A percentile compares a stretch with the other conserved stretches of the same genome.
Evolutionary conservation across 2,888 invertebrate species (phyloP).

Genomic region (Apamea sordens): DNA sequence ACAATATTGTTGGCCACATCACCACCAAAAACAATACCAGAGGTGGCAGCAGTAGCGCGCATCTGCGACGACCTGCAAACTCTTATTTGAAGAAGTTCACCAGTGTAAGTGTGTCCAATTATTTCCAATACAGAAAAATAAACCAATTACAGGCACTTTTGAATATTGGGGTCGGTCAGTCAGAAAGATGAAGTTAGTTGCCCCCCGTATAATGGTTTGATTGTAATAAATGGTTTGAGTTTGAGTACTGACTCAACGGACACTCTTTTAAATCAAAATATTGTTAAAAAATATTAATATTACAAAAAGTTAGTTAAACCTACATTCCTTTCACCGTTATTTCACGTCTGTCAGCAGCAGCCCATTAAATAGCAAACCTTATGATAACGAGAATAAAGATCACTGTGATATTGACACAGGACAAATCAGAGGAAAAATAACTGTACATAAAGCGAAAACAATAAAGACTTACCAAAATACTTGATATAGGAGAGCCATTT

Average conservation of each 20-base stretch:
- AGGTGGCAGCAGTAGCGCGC: background rate
- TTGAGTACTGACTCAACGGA: background rate
- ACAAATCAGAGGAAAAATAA: background rate
- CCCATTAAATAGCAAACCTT: background rate
- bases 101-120: background rate
- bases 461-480: background rate
- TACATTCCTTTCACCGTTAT: background rate
- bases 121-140: too few species aligned
- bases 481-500: background rate
- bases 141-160: background rate
- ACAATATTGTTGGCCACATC: slow-evolving; percentile 5
- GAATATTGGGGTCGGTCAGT: background rate
- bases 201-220: too few species aligned
- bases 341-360: background rate
- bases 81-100: background rate
- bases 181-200: too few species aligned
- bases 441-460: background rate
- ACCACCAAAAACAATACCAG: background rate
- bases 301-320: background rate
- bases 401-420: background rate
- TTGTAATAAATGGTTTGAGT: too few species aligned
- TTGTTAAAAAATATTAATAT: background rate
- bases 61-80: background rate
- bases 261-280: background rate
- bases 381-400: background rate